Conservation (phyloP, 2,888 invertebrate species). For the Calliscelio sp. region DNA sequence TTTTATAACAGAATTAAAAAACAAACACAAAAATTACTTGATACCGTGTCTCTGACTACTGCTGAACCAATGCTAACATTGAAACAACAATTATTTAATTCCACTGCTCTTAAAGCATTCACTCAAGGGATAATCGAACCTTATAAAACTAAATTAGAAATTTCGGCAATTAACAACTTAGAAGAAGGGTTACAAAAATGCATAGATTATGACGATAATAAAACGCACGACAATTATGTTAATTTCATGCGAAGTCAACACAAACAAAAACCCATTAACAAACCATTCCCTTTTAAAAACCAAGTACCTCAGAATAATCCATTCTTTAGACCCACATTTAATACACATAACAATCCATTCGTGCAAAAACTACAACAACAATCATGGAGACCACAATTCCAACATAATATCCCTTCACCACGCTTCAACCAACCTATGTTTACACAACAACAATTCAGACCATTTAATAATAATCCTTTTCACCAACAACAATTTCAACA, state of each 20-base stretch:
- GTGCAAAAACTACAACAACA: no score
- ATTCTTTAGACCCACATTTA: background rate
- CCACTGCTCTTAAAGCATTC: constrained; percentile 15
- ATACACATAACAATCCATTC: background rate
- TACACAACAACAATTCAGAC: background rate
- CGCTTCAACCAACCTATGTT: background rate
- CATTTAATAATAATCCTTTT: background rate
- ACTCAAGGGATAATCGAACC: constrained; percentile 19
- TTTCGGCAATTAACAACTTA: background rate
- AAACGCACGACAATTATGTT: constrained; percentile 4
- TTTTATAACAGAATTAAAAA: constrained; percentile 20
- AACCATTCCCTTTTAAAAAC: background rate
- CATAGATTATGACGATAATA: constrained; percentile 23
- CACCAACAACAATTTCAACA: background rate
- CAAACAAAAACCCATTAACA: constrained; percentile 7
- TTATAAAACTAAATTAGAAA: constrained; percentile 21
- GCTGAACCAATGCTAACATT: constrained; percentile 1
- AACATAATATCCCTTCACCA: background rate
- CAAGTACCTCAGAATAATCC: background rate
- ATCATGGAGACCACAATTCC: background rate
- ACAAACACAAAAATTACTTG: constrained; percentile 6
- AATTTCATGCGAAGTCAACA: constrained; percentile 18
- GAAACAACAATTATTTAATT: constrained; percentile 8
- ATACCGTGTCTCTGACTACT: constrained; percentile 27
- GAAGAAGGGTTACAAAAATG: constrained; percentile 41